phyloP scores from a whole-genome alignment of 2,113 vertebrate genomes.

The Notothenia rossii region DNA sequence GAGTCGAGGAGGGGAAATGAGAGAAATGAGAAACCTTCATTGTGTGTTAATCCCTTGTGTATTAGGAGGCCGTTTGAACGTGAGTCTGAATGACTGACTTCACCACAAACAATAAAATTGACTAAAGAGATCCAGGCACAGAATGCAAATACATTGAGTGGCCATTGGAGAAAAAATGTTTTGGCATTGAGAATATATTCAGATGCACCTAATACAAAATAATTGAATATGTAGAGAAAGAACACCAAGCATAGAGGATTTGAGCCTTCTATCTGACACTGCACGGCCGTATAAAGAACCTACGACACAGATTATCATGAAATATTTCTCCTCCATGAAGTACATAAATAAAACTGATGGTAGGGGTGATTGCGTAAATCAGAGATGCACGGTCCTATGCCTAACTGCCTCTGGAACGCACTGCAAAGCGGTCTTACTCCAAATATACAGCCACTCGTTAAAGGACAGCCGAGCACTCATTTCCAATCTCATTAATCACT shows the following conservation, averaged over 20 bases:
- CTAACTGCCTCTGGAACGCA: slow-evolving; percentile 45
- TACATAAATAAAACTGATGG: slow-evolving; percentile 36
- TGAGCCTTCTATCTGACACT: neutral
- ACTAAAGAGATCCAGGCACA: neutral
- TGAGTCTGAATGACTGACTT: neutral
- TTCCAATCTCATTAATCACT: slow-evolving; percentile 69
- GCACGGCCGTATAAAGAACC: neutral
- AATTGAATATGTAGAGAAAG: neutral
- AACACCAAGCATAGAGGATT: neutral
- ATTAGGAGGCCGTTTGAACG: neutral
- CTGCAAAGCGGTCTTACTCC: slow-evolving; percentile 49
- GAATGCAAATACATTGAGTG: neutral
- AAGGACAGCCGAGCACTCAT: slow-evolving; percentile 53
- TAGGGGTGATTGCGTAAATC: neutral
- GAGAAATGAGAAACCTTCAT: no score
- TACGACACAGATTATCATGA: neutral
- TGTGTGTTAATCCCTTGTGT: neutral
- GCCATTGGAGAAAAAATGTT: no score
- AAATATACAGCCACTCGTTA: slow-evolving; percentile 70
- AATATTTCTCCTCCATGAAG: slow-evolving; percentile 3
- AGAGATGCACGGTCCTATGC: neutral
- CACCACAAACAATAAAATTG: neutral
- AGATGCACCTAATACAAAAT: neutral
- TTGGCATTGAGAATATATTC: no score
- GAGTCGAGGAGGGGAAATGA: no score